Evolutionary conservation across 2,888 invertebrate species (phyloP).

Genomic region (Sympetrum striolatum): DNA sequence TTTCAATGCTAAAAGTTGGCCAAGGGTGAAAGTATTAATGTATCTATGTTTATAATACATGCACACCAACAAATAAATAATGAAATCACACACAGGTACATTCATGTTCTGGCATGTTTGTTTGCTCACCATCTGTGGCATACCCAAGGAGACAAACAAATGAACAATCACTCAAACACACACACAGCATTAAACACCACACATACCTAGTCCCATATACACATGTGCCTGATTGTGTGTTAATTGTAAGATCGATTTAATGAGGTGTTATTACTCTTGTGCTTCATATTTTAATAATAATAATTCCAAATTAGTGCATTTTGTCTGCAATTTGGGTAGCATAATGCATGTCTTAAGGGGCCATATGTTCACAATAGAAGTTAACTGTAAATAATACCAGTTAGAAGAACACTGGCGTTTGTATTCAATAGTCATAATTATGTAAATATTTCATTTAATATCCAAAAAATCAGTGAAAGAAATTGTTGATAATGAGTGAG

Average conservation of each 20-base stretch:
- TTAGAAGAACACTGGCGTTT: constrained; percentile 42
- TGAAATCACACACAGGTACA: too few relatives aligned
- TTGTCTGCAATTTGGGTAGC: constrained; percentile 41
- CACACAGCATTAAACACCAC: neutral
- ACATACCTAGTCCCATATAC: constrained; percentile 7
- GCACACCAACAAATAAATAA: too few relatives aligned
- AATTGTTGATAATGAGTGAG: constrained; percentile 48
- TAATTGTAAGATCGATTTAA: constrained; percentile 16
- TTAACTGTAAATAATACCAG: constrained; percentile 49
- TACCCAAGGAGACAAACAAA: too few relatives aligned
- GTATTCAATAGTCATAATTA: constrained; percentile 43
- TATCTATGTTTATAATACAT: constrained; percentile 6
- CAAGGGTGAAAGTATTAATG: neutral
- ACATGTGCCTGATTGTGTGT: constrained; percentile 35
- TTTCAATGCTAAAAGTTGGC: constrained; percentile 21
- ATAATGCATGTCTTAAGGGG: constrained; percentile 47
- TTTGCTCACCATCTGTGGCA: too few relatives aligned
- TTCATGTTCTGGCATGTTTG: too few relatives aligned
- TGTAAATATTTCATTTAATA: constrained; percentile 45
- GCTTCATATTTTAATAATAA: constrained; percentile 38
- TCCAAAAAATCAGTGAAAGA: constrained; percentile 34
- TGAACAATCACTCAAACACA: too few relatives aligned
- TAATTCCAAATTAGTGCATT: constrained; percentile 42
- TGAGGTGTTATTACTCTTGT: constrained; percentile 36
- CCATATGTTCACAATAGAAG: constrained; percentile 47